Conservation (phyloP, 2,797 vertebrate genomes). For the Manis pentadactyla region DNA sequence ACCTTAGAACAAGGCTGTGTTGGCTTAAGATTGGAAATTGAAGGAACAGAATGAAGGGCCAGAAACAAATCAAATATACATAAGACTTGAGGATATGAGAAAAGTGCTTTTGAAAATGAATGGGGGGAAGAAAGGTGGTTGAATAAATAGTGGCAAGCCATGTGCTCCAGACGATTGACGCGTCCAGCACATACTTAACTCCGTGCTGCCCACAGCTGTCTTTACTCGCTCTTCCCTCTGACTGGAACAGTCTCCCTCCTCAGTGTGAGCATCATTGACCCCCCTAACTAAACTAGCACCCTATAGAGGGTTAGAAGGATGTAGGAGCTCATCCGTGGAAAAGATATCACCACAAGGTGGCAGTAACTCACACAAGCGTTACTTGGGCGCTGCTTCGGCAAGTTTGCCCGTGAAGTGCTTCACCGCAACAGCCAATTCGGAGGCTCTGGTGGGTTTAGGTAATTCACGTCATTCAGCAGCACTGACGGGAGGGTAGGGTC, state of each 20-base stretch:
- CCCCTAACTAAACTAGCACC: neutral
- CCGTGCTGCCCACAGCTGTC: neutral
- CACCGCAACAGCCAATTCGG: neutral
- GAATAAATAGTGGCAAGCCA: neutral
- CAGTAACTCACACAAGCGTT: neutral
- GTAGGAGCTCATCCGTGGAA: neutral
- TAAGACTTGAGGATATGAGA: neutral
- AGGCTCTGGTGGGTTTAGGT: neutral
- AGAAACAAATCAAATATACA: conserved; percentile 47
- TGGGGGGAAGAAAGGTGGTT: neutral
- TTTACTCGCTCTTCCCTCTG: neutral
- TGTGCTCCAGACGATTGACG: neutral
- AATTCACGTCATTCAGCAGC: neutral
- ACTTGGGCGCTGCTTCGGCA: neutral
- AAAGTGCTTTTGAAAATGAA: conserved; percentile 8
- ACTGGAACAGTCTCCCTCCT: neutral
- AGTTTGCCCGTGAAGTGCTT: neutral
- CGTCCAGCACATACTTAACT: neutral
- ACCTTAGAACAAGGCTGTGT: neutral
- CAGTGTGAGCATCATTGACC: neutral
- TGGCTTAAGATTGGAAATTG: neutral
- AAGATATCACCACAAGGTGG: neutral
- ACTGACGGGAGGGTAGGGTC: neutral
- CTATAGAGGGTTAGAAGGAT: neutral
- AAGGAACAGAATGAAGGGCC: neutral